phyloP scores from a whole-genome alignment of 2,888 invertebrate species.

The Petrolisthes cinctipes region DNA sequence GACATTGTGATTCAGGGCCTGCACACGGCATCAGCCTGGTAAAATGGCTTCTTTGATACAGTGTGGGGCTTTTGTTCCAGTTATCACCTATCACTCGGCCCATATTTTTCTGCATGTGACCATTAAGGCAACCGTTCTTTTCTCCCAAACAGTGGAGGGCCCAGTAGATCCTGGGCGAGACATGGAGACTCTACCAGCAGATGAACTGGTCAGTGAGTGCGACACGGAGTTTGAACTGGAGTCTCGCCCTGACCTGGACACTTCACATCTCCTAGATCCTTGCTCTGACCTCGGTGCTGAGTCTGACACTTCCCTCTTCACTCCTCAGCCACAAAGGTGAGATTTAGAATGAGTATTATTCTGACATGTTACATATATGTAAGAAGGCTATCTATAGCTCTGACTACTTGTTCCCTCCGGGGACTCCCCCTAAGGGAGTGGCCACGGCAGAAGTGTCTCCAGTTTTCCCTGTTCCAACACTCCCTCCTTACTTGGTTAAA shows the following conservation, averaged over 20 bases:
- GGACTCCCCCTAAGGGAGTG: no score
- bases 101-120: background rate
- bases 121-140: background rate
- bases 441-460: no score
- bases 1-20: no score
- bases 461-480: no score
- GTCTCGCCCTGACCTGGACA: constrained; percentile 64
- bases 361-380: no score
- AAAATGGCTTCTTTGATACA: no score
- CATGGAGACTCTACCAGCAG: constrained; percentile 79
- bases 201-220: constrained; percentile 74
- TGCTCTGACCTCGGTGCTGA: constrained; percentile 59
- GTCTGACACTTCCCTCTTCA: constrained; percentile 64
- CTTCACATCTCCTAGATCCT: constrained; percentile 57
- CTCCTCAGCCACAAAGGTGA: constrained; percentile 65
- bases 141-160: constrained; percentile 67
- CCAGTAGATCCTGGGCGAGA: constrained; percentile 77
- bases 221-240: constrained; percentile 73
- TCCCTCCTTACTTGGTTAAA: no score
- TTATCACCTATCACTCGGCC: background rate
- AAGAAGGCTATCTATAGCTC: no score
- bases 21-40: no score
- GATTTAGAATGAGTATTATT: no score
- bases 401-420: no score
- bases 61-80: background rate